A percentile compares a stretch with the other conserved stretches of the same genome.
These are phyloP conservation scores for Thalassophryne amazonica DNA, from an alignment of 2,797 vertebrate species.

Conservation along the genomic window DNA sequence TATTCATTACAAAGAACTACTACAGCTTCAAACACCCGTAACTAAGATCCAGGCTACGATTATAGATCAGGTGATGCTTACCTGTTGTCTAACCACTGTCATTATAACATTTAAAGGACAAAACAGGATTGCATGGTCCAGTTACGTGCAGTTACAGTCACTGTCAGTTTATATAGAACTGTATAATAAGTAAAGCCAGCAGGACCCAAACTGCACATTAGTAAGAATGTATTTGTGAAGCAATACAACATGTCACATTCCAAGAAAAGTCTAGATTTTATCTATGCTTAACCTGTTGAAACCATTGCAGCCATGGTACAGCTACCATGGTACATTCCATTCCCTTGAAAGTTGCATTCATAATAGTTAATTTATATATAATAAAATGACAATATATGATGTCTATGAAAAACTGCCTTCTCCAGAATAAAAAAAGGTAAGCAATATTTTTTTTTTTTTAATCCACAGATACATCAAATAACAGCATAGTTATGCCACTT, in stretches of 20 bases:
- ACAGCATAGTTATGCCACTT: too few species aligned
- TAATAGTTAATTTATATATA: too few species aligned
- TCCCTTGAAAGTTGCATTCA: too few species aligned
- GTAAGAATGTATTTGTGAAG: neutral
- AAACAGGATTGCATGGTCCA: constrained; percentile 64
- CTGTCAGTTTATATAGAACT: constrained; percentile 17
- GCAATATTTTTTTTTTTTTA: too few species aligned
- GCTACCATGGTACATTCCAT: constrained; percentile 2
- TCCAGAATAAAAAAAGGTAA: too few species aligned
- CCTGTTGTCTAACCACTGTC: constrained; percentile 72
- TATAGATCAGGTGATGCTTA: constrained; percentile 59
- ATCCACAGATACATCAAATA: too few species aligned
- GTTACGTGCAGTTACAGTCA: constrained; percentile 56
- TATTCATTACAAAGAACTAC: constrained; percentile 80
- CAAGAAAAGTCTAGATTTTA: neutral
- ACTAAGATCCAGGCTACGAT: constrained; percentile 65
- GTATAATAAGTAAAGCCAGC: constrained; percentile 17
- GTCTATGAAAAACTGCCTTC: too few species aligned
- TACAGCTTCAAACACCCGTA: constrained; percentile 73
- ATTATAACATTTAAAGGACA: constrained; percentile 82
- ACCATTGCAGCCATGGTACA: neutral
- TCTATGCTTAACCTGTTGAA: constrained; percentile 9
- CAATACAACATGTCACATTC: constrained; percentile 7
- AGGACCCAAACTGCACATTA: constrained; percentile 9
- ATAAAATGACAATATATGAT: too few species aligned